Percentiles rank a stretch among this genome's conserved stretches.
Evolutionary conservation across 2,797 vertebrate genomes (phyloP).

Genomic region (Lagorchestes hirsutus): DNA sequence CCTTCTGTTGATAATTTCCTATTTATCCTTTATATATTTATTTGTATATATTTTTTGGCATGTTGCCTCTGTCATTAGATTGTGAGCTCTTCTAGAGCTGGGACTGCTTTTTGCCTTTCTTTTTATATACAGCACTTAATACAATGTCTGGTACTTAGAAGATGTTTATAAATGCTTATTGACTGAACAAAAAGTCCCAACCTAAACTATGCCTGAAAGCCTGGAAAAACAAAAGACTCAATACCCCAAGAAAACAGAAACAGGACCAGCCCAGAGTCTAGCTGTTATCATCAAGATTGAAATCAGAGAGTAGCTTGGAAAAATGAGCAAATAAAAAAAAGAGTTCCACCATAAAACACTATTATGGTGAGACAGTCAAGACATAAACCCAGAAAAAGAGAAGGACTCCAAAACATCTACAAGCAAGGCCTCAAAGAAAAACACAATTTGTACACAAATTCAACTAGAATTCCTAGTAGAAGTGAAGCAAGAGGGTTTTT

Average conservation of each 20-base stretch:
- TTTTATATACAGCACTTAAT: background rate
- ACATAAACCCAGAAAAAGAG: background rate
- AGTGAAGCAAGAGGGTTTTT: background rate
- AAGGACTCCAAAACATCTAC: background rate
- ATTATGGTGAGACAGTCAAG: background rate
- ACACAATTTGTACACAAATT: background rate
- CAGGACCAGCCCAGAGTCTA: background rate
- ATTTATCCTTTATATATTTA: background rate
- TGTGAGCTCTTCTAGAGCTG: background rate
- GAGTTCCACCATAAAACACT: background rate
- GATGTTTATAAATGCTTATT: background rate
- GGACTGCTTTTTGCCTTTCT: background rate
- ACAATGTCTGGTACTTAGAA: background rate
- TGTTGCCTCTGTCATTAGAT: background rate
- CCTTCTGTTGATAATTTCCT: background rate
- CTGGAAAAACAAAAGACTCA: background rate
- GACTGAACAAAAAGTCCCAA: background rate
- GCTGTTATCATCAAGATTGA: background rate
- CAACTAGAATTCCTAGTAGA: background rate
- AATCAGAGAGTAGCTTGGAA: background rate
- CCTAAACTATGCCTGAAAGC: background rate
- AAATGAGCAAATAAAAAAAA: background rate
- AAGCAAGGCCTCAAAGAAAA: background rate
- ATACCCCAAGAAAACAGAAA: background rate
- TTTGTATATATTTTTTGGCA: background rate